These are phyloP conservation scores for Serripes groenlandicus DNA, from an alignment of 2,888 invertebrate genomes.

Conservation along the genomic window DNA sequence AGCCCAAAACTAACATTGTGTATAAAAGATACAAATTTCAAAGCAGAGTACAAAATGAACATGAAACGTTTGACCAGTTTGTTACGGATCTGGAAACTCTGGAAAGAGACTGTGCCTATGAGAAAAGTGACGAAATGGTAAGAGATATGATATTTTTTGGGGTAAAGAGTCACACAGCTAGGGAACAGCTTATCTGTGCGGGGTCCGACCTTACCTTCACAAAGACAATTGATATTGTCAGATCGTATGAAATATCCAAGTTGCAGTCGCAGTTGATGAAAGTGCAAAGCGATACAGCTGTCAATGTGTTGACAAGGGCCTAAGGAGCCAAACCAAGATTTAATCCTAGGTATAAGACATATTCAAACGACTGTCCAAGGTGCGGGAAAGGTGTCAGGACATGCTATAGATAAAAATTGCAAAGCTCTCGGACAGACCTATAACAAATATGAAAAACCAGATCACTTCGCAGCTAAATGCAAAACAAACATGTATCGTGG, in stretches of 20 bases:
- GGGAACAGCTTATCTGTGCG: constrained; percentile 54
- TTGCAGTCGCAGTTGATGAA: constrained; percentile 34
- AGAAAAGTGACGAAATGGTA: constrained; percentile 52
- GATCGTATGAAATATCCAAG: constrained; percentile 42
- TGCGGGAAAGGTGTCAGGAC: no score
- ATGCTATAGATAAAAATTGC: constrained; percentile 24
- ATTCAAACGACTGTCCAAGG: constrained; percentile 25
- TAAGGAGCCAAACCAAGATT: not conserved
- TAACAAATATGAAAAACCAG: constrained; percentile 35
- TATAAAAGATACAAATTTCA: constrained; percentile 60
- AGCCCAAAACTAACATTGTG: constrained; percentile 51
- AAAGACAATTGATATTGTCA: constrained; percentile 48
- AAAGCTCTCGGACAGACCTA: constrained; percentile 42
- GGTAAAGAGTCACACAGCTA: constrained; percentile 15
- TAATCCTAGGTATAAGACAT: not conserved
- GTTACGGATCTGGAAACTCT: constrained; percentile 54
- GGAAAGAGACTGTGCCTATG: constrained; percentile 61
- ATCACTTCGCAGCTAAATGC: constrained; percentile 48
- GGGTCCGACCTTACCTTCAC: constrained; percentile 55
- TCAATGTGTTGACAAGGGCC: not conserved
- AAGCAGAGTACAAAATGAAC: constrained; percentile 41
- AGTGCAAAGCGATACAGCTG: constrained; percentile 39
- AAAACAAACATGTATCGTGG: no score
- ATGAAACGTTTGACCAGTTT: no score
- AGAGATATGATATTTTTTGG: constrained; percentile 61